Base-by-base conservation (phyloP, 2,888 invertebrate genomes). In the Venusia cambrica region DNA sequence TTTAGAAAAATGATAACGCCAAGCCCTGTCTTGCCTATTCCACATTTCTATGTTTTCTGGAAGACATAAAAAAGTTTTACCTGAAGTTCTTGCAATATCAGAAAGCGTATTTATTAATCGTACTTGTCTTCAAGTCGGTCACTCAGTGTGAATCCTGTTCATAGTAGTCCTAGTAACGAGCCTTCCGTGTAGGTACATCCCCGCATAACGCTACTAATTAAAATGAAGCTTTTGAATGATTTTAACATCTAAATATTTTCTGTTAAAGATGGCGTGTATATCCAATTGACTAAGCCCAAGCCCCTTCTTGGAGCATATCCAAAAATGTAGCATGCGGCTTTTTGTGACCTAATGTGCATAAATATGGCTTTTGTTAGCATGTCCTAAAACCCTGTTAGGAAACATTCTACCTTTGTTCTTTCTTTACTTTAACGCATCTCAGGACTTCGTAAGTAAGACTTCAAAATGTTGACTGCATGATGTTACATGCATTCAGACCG, bases 391-490 rank as follows among this genome's bases (percentile, higher is more conserved):
- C 52, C 40, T 40, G 30, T 52, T 63, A 62, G 57, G 40, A 44
- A 41, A 29, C 44, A 39, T 51, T 35, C 48, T 43, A 36, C 41
- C 32, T 42, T 42, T 45, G 21, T 45, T 45, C n/a, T 51, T 54
- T 53, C 50, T 64, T 63, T 48, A 60, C 49, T 62, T 61, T 54
- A 58, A 59, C 48, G 67, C 67, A 50, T 53, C 66, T 51, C 63
- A 66, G 66, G 66, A 66, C 34, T 63, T 50, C 53, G 66, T 66
- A 62, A 66, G 66, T 66, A 63, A 48, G 52, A 54, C 37, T 51
- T 32, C 34, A 11, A 45, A 44, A 37, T 48, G 48, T 36, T 43
- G 25, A 42, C 39, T 30, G 41, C 46, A 46, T 44, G 34, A 19
- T 26, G 30, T 28, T 32, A 26, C 34, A 35, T 39, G 21, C 34